Base-by-base conservation (phyloP, 2,888 invertebrate species). In the Petrolisthes cinctipes region DNA sequence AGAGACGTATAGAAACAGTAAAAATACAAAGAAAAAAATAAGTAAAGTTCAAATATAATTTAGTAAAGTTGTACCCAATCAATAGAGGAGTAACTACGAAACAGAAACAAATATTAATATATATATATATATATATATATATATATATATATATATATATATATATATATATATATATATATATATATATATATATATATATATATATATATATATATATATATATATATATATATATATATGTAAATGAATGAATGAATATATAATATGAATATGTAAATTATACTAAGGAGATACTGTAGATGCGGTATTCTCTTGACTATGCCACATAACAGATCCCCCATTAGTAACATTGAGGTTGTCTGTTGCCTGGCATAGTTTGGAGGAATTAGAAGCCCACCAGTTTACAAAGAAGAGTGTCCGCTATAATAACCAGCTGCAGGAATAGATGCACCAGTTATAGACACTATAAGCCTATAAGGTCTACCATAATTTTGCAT, bases 141-240 rank as follows among this genome's bases (percentile, higher is more conserved):
- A 80, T 80, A 80, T 56, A 80, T 80, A 57, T 80, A 80, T 80
- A 80, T 80, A 57, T 80, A 56, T 80, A 57, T 76, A 51, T 76
- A 14, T 76, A 51, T 76, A 23, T 80, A 80, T 80, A 80, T 80
- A 54, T 80, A 57, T 80, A 54, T 56, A 57, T 80, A 5, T 81
- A 4, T 56, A 17, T 20, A 23, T 81, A 5, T 56, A 57, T 81
- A 4, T 51, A 53, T 79, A 56, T 56, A 6, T 57, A 56, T 56
- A 7, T 80, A 11, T 4, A 17, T 80, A 20, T 17, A 56, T 80
- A 11, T 1, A 1, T 56, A 17, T 37, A 37, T 23, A 51, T 51
- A 17, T 17, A 53, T n/a, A 9, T 17, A 53, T 4, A 9, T 4
- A 9, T 11, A 4, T 53, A n/a, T n/a, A n/a, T n/a, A n/a, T n/a